Base-by-base conservation (phyloP, 1,140 invertebrate genomes). In the Drosophila arizonae region DNA sequence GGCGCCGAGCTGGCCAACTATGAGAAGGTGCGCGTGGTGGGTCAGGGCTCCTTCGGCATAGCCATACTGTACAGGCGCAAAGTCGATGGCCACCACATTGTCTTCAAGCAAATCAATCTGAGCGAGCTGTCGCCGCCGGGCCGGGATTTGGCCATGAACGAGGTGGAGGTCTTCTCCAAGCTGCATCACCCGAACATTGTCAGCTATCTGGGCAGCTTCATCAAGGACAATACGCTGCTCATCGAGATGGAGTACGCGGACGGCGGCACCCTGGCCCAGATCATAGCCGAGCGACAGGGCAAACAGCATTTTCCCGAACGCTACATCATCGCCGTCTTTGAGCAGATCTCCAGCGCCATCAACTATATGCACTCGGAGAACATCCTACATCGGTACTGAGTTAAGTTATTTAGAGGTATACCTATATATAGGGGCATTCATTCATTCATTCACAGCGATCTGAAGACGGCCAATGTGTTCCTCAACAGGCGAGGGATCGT, bases 201-300 rank as follows among this genome's bases (percentile, higher is more conserved):
- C 13, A 94, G 94, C 76, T 96, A 96, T 87, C 94, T 94, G 78
- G 95, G 96, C 65, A 96, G 94, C 86, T 96, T 96, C 91, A 95
- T 96, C 89, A 93, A 94, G 86, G 94, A 96, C 82, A 95, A 95
- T 4, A 92, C 94, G 28, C 90, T 96, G 6, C 95, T 96, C 92
- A 96, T 96, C 67, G 95, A 96, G 92, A 96, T 96, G 95, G 96
- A 96, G 88, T 96, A 95, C 91, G 96, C 95, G 15, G 95, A 96
- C 91, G 95, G 95, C 21, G 96, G 95, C 30, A 96, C 95, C 2
- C 76, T 96, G 56, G 93, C 94, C 3, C 95, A 96, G 77, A 94
- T 94, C 66, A 92, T 96, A 3, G 81, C 93, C 6, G 92, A 93
- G 71, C 90, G 92, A n/a, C 86, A 85, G 10, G 71, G 77, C 13